Conservation (phyloP, 2,113 vertebrate species). For the Ceuthmochares aereus region DNA sequence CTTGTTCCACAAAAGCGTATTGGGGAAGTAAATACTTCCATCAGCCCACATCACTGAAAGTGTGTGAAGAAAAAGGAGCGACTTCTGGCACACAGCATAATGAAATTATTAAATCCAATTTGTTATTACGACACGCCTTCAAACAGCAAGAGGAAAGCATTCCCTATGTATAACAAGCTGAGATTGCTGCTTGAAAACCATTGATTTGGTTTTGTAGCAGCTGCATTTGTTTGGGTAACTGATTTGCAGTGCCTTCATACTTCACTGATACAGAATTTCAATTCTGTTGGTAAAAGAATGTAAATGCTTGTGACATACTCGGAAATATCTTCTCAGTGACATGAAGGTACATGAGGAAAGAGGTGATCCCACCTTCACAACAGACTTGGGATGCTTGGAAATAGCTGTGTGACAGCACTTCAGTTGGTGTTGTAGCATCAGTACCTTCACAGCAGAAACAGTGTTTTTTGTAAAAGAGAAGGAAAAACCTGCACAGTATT, state of each 20-base stretch:
- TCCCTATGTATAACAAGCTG: neutral
- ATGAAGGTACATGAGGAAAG: neutral
- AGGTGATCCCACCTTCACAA: neutral
- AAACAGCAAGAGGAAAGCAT: neutral
- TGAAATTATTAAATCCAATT: neutral
- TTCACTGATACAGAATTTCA: neutral
- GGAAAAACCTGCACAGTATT: neutral
- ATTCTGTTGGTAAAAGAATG: neutral
- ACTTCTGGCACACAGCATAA: neutral
- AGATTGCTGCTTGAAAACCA: neutral
- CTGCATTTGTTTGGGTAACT: neutral
- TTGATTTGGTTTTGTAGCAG: neutral
- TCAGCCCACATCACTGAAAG: neutral
- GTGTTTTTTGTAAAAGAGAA: neutral
- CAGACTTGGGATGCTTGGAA: neutral
- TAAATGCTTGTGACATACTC: neutral
- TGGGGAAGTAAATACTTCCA: neutral
- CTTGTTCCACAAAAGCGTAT: neutral
- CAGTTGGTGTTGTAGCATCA: neutral
- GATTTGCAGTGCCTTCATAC: neutral
- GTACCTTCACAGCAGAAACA: neutral
- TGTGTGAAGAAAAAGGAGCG: neutral
- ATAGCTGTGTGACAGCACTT: neutral
- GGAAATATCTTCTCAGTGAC: neutral
- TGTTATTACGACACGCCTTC: neutral